These are phyloP conservation scores for Cataglyphis hispanica DNA, from an alignment of 1,140 invertebrate genomes.

Conservation along the genomic window DNA sequence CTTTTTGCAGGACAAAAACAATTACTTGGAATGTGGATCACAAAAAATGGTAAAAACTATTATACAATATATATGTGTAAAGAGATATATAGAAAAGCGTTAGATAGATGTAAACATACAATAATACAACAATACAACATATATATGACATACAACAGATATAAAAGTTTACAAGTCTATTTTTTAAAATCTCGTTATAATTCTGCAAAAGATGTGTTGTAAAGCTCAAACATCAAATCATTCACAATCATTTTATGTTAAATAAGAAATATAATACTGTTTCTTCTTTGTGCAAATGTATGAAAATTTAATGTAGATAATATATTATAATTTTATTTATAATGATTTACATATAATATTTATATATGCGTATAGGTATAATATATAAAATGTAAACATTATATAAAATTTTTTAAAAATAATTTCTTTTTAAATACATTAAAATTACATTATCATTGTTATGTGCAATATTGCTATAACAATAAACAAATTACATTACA, in stretches of 20 bases:
- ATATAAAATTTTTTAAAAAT: background rate
- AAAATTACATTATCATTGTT: background rate
- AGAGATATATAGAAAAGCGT: conserved; percentile 41
- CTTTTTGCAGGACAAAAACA: conserved; percentile 93
- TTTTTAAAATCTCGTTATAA: conserved; percentile 33
- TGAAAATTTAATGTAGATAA: conserved; percentile 11
- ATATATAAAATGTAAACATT: background rate
- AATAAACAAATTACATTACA: background rate
- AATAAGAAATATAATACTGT: background rate
- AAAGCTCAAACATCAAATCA: conserved; percentile 21
- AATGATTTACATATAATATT: background rate
- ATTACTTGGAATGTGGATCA: conserved; percentile 94
- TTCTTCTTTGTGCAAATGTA: background rate
- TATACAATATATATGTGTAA: conserved; percentile 62
- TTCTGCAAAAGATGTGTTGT: conserved; percentile 64
- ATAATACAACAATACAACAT: too few species aligned
- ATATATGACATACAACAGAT: conserved; percentile 25
- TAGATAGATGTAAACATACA: conserved; percentile 27
- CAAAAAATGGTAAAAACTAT: conserved; percentile 90
- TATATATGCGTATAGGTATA: too few species aligned
- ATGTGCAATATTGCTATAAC: background rate
- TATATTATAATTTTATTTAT: conserved; percentile 11
- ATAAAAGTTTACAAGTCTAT: conserved; percentile 24
- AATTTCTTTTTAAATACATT: background rate
- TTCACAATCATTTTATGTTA: conserved; percentile 48